Percentiles rank a stretch among this genome's conserved stretches.
Conservation (phyloP, 2,797 vertebrate genomes). For the Falco naumanni region DNA sequence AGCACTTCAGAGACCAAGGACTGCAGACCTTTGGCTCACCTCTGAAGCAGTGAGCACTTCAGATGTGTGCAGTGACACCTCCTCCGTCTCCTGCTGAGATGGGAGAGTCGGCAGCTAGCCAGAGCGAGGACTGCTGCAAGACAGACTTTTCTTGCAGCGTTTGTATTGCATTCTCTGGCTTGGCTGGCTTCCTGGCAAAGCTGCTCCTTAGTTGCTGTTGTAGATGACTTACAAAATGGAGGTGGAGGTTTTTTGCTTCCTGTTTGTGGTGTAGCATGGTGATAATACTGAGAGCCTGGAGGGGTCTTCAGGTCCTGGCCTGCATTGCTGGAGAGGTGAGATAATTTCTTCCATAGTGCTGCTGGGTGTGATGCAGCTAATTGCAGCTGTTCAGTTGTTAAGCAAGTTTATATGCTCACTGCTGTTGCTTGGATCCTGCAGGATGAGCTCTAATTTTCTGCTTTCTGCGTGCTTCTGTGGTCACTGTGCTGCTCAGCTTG, state of each 20-base stretch:
- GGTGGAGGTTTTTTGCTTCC: neutral
- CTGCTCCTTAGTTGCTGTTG: neutral
- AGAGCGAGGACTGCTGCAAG: neutral
- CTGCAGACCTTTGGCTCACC: neutral
- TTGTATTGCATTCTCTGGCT: neutral
- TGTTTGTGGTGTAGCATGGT: accelerated
- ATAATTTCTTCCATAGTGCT: neutral
- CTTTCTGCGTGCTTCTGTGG: neutral
- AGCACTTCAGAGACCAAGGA: neutral
- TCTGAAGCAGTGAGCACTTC: neutral
- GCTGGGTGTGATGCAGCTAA: neutral
- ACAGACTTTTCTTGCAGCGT: neutral
- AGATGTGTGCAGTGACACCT: neutral
- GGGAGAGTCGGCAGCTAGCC: neutral
- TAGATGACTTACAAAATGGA: neutral
- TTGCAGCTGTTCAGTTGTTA: neutral
- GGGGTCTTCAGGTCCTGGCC: neutral
- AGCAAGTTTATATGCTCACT: neutral
- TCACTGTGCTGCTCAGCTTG: neutral
- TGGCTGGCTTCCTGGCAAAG: neutral
- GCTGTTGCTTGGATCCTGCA: neutral
- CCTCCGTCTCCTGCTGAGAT: neutral
- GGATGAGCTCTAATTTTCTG: neutral
- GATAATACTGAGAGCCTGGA: neutral
- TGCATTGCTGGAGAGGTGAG: neutral